Evolutionary conservation across 2,113 vertebrate species (phyloP), one percentile per base, ranked within the genome.

Genomic region (Ammospiza caudacuta): DNA sequence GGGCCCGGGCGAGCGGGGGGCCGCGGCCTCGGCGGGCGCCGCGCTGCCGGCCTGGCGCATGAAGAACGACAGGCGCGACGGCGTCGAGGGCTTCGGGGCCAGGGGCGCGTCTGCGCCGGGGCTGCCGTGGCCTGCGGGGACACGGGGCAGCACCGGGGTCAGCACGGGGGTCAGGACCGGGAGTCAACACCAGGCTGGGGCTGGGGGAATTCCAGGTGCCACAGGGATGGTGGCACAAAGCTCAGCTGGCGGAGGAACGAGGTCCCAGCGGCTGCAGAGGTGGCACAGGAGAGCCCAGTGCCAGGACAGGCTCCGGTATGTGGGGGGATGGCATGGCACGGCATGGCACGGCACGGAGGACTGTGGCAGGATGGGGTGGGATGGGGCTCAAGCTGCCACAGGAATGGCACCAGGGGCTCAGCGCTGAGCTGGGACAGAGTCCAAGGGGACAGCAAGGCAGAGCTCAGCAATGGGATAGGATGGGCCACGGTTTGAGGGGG

Each of bases 51-150:
- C 98, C 90, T 99, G 99, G 16, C 99, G 98, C 87, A 98, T 98
- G 97, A 99, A 99, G 91, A 99, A 97, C n/a, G 98, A 95, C 55
- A 99, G 94, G 22, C 99, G 99, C 44, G 99, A 99, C 0, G 99
- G 99, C 1, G 99, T 99, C 82, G 98, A 98, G 51, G 99, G 99
- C 91, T 97, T 98, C 28, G 98, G 96, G 4, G 97, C 95, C 0
- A 96, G 97, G 95, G n/a, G 98, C 11, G 98, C 95, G 74, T 99
- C 99, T n/a, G 98, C 88, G n/a, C 94, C 97, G 49, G 99, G 98
- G 95, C 99, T 99, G 90, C 98, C 97, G 8, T 98, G 97, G 28
- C 96, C 99, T 99, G 93, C 0, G 3, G 31, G 14, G 25, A 17
- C 28, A 3, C 5, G 12, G 33, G 55, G 21, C 55, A n/a, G 55